Evolutionary conservation across 2,888 invertebrate genomes (phyloP), one percentile per base, ranked within the genome.

Genomic region (Cephus nigrinus): DNA sequence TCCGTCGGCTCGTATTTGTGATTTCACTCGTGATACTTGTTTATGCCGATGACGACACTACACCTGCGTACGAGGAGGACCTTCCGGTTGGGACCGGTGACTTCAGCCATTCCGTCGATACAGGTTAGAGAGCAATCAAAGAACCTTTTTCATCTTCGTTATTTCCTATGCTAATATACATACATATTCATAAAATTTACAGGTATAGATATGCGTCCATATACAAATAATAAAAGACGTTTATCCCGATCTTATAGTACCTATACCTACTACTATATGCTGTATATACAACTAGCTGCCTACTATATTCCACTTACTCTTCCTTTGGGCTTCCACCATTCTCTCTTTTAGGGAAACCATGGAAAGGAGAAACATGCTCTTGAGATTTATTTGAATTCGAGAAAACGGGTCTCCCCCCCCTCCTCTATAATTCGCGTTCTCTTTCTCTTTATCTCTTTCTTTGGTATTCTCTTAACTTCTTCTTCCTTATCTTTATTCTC

Each of bases 1-100:
- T 85, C 81, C 78, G 77, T 76, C 82, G 82, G 77, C 76, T 86
- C 80, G 78, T 86, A 79, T 83, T 88, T 79, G 76, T 84, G 80
- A 83, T 84, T 80, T 84, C 83, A 76, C 80, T 81, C 81, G 79
- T 86, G 76, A 78, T 86, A 75, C 55, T 86, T 78, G 83, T 85
- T 77, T 84, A 83, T 77, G 83, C 83, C 68, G 84, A 83, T 79
- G 84, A 87, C 78, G 81, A 78, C 74, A 80, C 82, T 81, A 83
- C 85, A 81, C 80, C 86, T 83, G 82, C 84, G 77, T 81, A 81
- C 77, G 82, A 83, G 75, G 84, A 85, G 77, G 81, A 78, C 74
- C 82, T 83, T 81, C 81, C 84, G 76, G 78, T 77, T 55, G 79
- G 82, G 69, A 82, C 75, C 73, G 76, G 35, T 78, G 79, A 76